Conservation (phyloP, 2,113 vertebrate genomes). For the Labeo rohita region DNA sequence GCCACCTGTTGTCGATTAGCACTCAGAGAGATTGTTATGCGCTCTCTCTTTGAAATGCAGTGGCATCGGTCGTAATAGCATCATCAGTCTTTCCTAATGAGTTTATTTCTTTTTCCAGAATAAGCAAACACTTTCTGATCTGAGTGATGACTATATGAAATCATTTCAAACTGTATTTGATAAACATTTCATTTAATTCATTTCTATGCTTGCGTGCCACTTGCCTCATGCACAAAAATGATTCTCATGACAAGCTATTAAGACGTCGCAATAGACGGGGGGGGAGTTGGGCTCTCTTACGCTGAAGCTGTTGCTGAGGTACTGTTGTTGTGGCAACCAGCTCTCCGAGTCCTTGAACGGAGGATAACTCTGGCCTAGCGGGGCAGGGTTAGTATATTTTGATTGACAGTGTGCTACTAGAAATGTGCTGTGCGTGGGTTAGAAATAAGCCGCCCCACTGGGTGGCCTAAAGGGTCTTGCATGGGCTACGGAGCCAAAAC, state of each 20-base stretch:
- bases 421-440: slow-evolving; percentile 21
- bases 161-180: neutral
- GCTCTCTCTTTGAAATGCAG: neutral
- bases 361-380: slow-evolving; percentile 34
- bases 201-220: neutral
- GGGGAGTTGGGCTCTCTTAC: neutral
- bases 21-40: neutral
- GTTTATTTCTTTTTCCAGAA: neutral
- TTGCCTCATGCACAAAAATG: neutral
- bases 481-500: slow-evolving; percentile 43
- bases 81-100: slow-evolving; percentile 21
- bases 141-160: slow-evolving; percentile 1
- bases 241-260: slow-evolving; percentile 31
- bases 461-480: slow-evolving; percentile 56
- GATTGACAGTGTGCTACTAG: slow-evolving; percentile 60
- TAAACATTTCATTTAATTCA: slow-evolving; percentile 3
- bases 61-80: neutral
- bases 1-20: slow-evolving; percentile 41
- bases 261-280: slow-evolving; percentile 9
- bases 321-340: slow-evolving; percentile 16
- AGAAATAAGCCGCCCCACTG: slow-evolving; percentile 21
- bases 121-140: neutral
- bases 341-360: slow-evolving; percentile 50
- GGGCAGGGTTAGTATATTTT: slow-evolving; percentile 45
- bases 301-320: slow-evolving; percentile 14